A percentile compares a stretch with the other conserved stretches of the same genome.
Conservation (phyloP, 2,888 invertebrate genomes). For the Hydriomena furcata region DNA sequence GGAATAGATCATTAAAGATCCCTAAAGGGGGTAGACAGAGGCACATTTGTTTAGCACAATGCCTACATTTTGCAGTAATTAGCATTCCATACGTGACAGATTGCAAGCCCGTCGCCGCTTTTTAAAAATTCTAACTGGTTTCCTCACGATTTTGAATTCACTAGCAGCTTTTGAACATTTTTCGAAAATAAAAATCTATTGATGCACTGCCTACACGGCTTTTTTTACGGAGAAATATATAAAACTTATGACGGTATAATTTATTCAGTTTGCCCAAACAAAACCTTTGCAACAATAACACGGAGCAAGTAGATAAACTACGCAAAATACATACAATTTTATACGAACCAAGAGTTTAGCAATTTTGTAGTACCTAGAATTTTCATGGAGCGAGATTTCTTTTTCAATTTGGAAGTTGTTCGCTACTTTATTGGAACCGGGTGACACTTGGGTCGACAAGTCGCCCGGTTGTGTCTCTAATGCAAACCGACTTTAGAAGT, state of each 20-base stretch:
- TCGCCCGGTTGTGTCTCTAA: slow-evolving; percentile 38
- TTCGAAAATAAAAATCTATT: too few species aligned
- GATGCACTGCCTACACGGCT: too few species aligned
- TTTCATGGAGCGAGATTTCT: slow-evolving; percentile 71
- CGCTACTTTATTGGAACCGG: slow-evolving; percentile 64
- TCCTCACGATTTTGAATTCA: too few species aligned
- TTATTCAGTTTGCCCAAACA: slow-evolving; percentile 8
- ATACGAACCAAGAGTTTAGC: slow-evolving; percentile 49
- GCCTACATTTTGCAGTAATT: too few species aligned
- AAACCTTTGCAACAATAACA: slow-evolving; percentile 22
- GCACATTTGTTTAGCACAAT: too few species aligned
- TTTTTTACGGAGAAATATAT: background rate
- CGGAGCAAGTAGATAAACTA: slow-evolving; percentile 16
- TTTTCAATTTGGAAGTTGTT: slow-evolving; percentile 78
- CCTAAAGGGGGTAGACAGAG: too few species aligned
- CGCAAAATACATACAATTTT: slow-evolving; percentile 26
- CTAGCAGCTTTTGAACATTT: too few species aligned
- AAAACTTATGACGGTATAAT: slow-evolving; percentile 6
- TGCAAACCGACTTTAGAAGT: slow-evolving; percentile 26
- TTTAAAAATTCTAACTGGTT: too few species aligned
- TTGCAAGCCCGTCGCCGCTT: too few species aligned
- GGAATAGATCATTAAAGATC: too few species aligned
- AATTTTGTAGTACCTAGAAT: slow-evolving; percentile 60
- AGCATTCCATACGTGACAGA: too few species aligned
- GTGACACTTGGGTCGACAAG: slow-evolving; percentile 60